A percentile compares a stretch with the other conserved stretches of the same genome.
These are phyloP conservation scores for Stegophylla sp. DNA, from an alignment of 2,888 invertebrate species.

Conservation along the genomic window DNA sequence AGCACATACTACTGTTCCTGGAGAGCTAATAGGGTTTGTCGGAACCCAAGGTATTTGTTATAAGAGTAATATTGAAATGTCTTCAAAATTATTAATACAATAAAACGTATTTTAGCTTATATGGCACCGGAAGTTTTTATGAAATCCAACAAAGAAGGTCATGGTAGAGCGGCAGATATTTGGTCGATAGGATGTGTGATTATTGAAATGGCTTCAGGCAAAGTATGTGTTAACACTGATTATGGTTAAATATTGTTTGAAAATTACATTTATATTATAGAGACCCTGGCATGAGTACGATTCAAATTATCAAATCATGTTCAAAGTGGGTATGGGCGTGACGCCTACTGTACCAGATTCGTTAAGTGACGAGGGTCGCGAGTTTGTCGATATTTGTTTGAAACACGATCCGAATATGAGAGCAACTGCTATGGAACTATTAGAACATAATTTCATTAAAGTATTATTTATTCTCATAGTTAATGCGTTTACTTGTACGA, in stretches of 20 bases:
- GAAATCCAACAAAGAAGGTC: slow-evolving; percentile 78
- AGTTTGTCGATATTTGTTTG: slow-evolving; percentile 80
- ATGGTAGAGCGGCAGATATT: slow-evolving; percentile 92
- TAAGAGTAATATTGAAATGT: background rate
- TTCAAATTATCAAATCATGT: slow-evolving; percentile 82
- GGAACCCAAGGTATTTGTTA: slow-evolving; percentile 84
- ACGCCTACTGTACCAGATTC: slow-evolving; percentile 77
- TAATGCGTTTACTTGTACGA: background rate
- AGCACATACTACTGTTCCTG: slow-evolving; percentile 83
- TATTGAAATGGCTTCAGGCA: slow-evolving; percentile 92
- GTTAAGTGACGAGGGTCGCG: slow-evolving; percentile 81
- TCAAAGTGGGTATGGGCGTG: slow-evolving; percentile 90
- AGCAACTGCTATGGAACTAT: slow-evolving; percentile 74
- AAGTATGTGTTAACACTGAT: slow-evolving; percentile 68
- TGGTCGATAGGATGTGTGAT: slow-evolving; percentile 97
- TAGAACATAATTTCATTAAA: slow-evolving; percentile 76
- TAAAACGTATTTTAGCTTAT: slow-evolving; percentile 73
- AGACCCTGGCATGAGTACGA: slow-evolving; percentile 92
- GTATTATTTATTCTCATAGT: slow-evolving; percentile 63
- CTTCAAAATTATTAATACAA: background rate
- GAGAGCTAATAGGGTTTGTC: slow-evolving; percentile 86
- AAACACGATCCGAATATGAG: slow-evolving; percentile 81
- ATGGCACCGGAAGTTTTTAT: slow-evolving; percentile 97
- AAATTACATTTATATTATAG: slow-evolving; percentile 66
- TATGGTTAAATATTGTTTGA: background rate